Evolutionary conservation across 1,140 invertebrate genomes (phyloP).

Genomic region (Drosophila watanabei): DNA sequence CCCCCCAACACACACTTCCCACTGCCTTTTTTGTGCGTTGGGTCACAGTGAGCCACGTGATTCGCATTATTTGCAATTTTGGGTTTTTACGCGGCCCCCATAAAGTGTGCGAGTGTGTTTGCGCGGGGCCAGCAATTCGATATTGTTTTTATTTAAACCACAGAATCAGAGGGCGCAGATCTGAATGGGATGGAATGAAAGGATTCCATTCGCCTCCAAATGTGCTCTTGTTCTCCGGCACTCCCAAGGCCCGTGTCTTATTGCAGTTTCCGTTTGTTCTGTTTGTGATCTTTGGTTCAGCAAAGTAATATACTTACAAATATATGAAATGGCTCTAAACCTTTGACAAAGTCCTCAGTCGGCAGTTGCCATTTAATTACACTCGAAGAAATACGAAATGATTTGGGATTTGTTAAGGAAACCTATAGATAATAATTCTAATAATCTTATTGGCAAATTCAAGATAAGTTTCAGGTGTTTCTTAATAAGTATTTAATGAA

Average conservation of each 20-base stretch:
- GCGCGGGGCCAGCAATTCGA: conserved; percentile 23
- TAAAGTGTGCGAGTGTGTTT: conserved; percentile 35
- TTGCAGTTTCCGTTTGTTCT: conserved; percentile 15
- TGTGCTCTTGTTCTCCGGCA: background rate
- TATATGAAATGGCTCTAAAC: conserved; percentile 33
- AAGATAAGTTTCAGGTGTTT: too few relatives aligned
- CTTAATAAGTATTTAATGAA: too few relatives aligned
- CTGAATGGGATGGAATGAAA: conserved; percentile 10
- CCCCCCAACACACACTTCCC: conserved; percentile 22
- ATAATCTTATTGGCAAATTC: too few relatives aligned
- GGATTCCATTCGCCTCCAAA: conserved; percentile 9
- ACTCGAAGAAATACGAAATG: background rate
- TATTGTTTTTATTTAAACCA: conserved; percentile 58
- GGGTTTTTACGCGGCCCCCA: conserved; percentile 68
- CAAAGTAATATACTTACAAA: conserved; percentile 28
- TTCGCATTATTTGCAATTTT: conserved; percentile 83
- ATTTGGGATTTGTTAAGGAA: too few relatives aligned
- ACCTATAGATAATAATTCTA: too few relatives aligned
- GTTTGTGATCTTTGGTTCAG: conserved; percentile 19
- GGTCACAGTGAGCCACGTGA: conserved; percentile 71
- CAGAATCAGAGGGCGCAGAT: conserved; percentile 35
- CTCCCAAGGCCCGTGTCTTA: conserved; percentile 9
- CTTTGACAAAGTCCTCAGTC: conserved; percentile 13
- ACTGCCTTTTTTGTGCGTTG: conserved; percentile 36
- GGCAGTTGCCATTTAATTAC: conserved; percentile 34